Conservation (phyloP, 2,888 invertebrate species). For the Polietes domitor region DNA sequence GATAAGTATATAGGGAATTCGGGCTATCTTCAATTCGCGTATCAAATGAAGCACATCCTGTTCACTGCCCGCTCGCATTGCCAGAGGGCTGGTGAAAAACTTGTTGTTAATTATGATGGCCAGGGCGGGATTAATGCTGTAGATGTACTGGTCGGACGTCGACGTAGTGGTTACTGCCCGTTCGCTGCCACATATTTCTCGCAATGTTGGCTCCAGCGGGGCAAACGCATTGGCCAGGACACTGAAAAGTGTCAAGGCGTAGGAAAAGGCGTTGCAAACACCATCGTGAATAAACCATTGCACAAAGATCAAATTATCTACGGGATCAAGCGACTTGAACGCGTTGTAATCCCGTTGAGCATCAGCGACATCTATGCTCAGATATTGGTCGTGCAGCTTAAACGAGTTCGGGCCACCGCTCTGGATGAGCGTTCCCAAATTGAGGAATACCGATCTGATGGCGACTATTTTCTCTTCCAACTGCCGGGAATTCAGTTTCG, state of each 20-base stretch:
- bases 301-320: not conserved
- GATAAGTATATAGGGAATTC: not conserved
- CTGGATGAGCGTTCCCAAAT: not conserved
- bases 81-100: not conserved
- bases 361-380: not conserved
- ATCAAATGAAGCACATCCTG: not conserved
- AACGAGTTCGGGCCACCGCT: not conserved
- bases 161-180: not conserved
- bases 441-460: not conserved
- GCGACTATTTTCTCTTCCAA: not conserved
- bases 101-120: conserved; percentile 26
- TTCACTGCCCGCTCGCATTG: not conserved
- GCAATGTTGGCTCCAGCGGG: not conserved
- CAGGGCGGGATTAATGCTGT: conserved; percentile 26
- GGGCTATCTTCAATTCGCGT: conserved; percentile 5
- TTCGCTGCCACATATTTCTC: not conserved
- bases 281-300: not conserved
- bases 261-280: not conserved
- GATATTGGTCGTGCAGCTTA: not conserved
- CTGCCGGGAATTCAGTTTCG: no score
- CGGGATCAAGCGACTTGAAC: no score
- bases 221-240: not conserved
- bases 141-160: not conserved
- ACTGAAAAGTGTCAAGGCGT: not conserved
- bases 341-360: not conserved